A percentile compares a stretch with the other conserved stretches of the same genome.
Conservation (phyloP, 2,888 invertebrate genomes). For the Dioctria rufipes region DNA sequence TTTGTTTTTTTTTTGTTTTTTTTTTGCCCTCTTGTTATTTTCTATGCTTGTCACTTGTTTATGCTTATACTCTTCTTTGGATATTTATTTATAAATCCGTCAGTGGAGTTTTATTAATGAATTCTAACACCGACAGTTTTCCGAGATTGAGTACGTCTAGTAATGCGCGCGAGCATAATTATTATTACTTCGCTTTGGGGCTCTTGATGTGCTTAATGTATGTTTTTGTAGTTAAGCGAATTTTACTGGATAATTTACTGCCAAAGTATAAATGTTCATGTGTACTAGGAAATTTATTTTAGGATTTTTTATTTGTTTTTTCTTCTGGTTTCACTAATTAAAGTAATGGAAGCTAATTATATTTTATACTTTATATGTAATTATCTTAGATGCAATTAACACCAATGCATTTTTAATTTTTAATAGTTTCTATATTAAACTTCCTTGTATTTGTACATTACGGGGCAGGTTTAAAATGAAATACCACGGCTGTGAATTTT, state of each 20-base stretch:
- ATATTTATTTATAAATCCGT: slow-evolving; percentile 44
- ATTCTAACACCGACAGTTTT: slow-evolving; percentile 21
- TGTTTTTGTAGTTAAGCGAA: slow-evolving; percentile 9
- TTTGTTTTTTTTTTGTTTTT: not conserved
- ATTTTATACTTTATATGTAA: no score
- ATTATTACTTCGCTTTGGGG: slow-evolving; percentile 23
- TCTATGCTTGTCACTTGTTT: slow-evolving; percentile 36
- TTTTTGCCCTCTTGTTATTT: not conserved
- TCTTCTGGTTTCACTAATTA: slow-evolving; percentile 1
- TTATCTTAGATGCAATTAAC: no score
- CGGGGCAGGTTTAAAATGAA: not conserved
- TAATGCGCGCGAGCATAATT: slow-evolving; percentile 5
- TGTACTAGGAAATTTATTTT: slow-evolving; percentile 10
- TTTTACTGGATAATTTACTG: slow-evolving; percentile 21
- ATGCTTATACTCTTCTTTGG: slow-evolving; percentile 26
- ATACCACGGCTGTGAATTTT: no score
- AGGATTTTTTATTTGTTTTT: not conserved
- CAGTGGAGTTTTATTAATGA: slow-evolving; percentile 43
- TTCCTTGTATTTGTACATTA: not conserved
- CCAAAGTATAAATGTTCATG: slow-evolving; percentile 6
- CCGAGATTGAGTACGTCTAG: slow-evolving; percentile 38
- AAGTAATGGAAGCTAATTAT: not conserved
- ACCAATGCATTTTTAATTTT: not conserved
- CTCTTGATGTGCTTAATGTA: not conserved
- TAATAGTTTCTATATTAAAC: not conserved